Percentiles rank a stretch among this genome's conserved stretches.
These are phyloP conservation scores for Linyphia triangularis DNA, from an alignment of 2,888 invertebrate species.

Conservation along the genomic window DNA sequence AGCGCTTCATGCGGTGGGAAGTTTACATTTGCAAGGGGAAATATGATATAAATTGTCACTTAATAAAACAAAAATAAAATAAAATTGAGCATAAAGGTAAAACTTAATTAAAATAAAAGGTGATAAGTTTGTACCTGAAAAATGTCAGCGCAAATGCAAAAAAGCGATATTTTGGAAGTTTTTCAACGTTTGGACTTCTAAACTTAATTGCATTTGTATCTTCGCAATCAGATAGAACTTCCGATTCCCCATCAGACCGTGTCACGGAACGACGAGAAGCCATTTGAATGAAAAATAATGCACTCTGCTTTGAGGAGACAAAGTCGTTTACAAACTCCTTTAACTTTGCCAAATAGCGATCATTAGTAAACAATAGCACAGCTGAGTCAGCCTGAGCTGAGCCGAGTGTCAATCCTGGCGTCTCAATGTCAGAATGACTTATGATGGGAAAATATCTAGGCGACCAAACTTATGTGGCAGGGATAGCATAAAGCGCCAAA, in stretches of 20 bases:
- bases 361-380: background rate
- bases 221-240: conserved; percentile 6
- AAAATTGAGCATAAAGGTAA: background rate
- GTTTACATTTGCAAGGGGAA: too few relatives aligned
- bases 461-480: too few relatives aligned
- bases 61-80: too few relatives aligned
- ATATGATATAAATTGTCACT: too few relatives aligned
- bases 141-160: conserved; percentile 71
- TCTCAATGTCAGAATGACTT: background rate
- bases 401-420: background rate
- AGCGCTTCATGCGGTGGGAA: too few relatives aligned
- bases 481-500: too few relatives aligned
- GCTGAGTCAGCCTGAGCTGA: background rate
- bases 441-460: too few relatives aligned
- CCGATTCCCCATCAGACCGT: background rate
- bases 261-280: conserved; percentile 31
- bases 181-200: background rate
- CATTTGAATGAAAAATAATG: conserved; percentile 17
- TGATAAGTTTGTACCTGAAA: conserved; percentile 46
- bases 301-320: background rate
- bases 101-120: background rate
- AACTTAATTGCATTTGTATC: background rate
- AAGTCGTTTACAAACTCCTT: background rate
- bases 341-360: background rate
- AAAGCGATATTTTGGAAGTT: conserved; percentile 59